Evolutionary conservation across 2,888 invertebrate genomes (phyloP).

Genomic region (Meghimatium bilineatum): DNA sequence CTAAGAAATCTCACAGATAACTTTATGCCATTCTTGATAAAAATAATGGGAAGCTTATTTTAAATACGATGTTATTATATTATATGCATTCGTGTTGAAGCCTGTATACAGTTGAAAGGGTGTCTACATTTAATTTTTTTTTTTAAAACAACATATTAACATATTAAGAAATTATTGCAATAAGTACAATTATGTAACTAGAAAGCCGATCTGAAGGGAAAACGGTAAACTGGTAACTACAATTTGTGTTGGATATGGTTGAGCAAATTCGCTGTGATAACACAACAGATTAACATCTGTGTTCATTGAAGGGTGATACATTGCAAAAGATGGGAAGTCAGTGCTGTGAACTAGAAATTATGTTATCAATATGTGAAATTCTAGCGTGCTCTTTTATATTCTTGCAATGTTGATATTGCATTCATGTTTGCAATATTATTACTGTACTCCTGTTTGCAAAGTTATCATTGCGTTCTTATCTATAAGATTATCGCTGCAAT

Average conservation of each 20-base stretch:
- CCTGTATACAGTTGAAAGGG: background rate
- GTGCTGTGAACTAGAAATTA: constrained; percentile 3
- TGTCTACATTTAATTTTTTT: background rate
- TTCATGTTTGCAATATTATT: background rate
- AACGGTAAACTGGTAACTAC: too few relatives aligned
- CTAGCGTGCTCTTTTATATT: background rate
- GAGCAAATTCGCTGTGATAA: constrained; percentile 30
- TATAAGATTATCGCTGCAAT: too few relatives aligned
- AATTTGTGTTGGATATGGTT: background rate
- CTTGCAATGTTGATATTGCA: background rate
- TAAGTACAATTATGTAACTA: too few relatives aligned
- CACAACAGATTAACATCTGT: constrained; percentile 1
- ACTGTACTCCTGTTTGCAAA: too few relatives aligned
- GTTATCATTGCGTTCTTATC: too few relatives aligned
- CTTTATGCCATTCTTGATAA: background rate
- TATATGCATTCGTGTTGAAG: constrained; percentile 18
- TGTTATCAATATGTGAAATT: background rate
- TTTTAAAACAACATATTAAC: too few relatives aligned
- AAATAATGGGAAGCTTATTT: background rate
- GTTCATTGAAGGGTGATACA: constrained; percentile 2
- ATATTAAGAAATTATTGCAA: too few relatives aligned
- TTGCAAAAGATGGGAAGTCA: background rate
- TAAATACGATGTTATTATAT: background rate
- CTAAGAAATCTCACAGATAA: background rate
- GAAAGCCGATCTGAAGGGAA: too few relatives aligned